These are phyloP conservation scores for Crocuta crocuta DNA, from an alignment of 2,113 vertebrate genomes.

Conservation along the genomic window DNA sequence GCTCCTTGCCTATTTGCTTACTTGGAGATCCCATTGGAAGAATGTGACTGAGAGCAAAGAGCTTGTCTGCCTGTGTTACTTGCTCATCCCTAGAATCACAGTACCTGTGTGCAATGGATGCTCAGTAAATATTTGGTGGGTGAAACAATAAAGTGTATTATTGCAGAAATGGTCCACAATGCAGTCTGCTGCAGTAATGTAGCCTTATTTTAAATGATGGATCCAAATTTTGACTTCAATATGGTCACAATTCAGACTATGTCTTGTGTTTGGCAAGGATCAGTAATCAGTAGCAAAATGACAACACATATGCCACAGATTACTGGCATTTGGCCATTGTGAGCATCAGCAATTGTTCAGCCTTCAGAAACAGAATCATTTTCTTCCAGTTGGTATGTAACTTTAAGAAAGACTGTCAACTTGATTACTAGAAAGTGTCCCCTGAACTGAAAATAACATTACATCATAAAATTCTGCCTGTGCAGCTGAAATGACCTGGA, in stretches of 20 bases:
- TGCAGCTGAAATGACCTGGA: neutral
- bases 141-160: neutral
- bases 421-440: neutral
- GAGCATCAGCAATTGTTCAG: neutral
- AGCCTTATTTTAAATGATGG: neutral
- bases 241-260: neutral
- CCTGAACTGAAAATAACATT: slow-evolving; percentile 42
- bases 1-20: neutral
- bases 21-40: neutral
- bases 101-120: neutral
- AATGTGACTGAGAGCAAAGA: neutral
- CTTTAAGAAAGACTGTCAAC: slow-evolving; percentile 40
- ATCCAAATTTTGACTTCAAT: neutral
- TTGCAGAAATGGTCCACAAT: neutral
- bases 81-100: neutral
- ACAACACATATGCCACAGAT: neutral
- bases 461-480: neutral
- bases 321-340: neutral
- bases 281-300: neutral
- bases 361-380: slow-evolving; percentile 40
- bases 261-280: neutral
- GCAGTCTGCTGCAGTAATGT: neutral
- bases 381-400: neutral
- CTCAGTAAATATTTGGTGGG: neutral
- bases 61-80: neutral